Evolutionary conservation across 2,888 invertebrate species (phyloP).

Genomic region (Clostera curtula): DNA sequence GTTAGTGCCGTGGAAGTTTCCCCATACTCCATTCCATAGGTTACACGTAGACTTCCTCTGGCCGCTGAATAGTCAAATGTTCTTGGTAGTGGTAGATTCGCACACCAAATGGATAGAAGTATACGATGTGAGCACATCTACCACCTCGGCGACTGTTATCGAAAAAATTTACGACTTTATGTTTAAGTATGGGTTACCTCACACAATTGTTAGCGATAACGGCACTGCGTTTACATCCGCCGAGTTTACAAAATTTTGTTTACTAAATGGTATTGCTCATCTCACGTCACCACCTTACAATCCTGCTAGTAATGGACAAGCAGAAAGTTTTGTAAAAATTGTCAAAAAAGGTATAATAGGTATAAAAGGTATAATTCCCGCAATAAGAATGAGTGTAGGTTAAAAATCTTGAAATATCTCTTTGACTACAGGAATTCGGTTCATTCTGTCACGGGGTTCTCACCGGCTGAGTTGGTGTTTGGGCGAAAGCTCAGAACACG

Average conservation of each 20-base stretch:
- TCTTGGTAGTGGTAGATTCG: constrained; percentile 1
- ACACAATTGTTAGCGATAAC: constrained; percentile 17
- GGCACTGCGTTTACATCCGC: constrained; percentile 11
- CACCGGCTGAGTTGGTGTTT: constrained; percentile 15
- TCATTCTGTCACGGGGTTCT: constrained; percentile 10
- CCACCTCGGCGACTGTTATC: constrained; percentile 1
- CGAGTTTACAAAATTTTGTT: constrained; percentile 14
- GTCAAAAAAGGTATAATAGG: constrained; percentile 12
- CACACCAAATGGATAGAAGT: constrained; percentile 4
- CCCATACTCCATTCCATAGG: constrained; percentile 1
- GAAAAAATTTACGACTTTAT: constrained; percentile 3
- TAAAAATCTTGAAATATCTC: constrained; percentile 5
- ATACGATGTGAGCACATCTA: neutral
- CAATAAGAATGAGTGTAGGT: neutral
- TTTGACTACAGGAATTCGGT: constrained; percentile 11
- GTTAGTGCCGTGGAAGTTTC: neutral
- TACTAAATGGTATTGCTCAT: constrained; percentile 14
- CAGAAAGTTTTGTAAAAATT: constrained; percentile 14
- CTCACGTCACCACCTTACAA: constrained; percentile 10
- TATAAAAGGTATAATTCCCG: neutral
- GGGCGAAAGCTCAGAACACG: constrained; percentile 9
- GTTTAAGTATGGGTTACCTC: constrained; percentile 5
- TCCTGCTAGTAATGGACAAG: constrained; percentile 8
- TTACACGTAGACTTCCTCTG: constrained; percentile 3
- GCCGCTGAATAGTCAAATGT: constrained; percentile 1